Conservation (phyloP, 2,888 invertebrate genomes). For the Lepidocyrtinus sp. region DNA sequence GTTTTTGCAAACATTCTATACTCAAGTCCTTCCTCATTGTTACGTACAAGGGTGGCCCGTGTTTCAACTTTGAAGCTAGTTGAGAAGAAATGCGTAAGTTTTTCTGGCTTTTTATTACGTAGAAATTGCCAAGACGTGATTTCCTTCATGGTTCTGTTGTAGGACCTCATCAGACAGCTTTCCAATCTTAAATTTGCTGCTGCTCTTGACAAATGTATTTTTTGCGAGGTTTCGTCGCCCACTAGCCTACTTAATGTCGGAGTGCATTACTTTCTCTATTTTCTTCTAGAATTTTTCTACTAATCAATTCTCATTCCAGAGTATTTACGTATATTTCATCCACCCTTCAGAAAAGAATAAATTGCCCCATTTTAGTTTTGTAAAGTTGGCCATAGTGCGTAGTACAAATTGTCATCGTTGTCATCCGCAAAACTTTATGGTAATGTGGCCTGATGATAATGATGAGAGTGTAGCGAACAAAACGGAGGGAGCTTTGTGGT, state of each 20-base stretch:
- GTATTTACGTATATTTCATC: too few species aligned
- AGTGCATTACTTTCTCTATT: neutral
- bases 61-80: conserved; percentile 5
- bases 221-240: too few species aligned
- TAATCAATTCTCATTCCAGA: neutral
- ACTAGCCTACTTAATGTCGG: neutral
- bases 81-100: neutral
- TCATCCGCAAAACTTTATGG: neutral
- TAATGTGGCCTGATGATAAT: neutral
- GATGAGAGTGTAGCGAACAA: too few species aligned
- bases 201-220: neutral
- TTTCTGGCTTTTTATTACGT: neutral
- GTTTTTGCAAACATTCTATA: neutral
- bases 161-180: too few species aligned
- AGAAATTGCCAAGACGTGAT: neutral
- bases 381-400: too few species aligned
- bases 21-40: too few species aligned
- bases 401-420: neutral
- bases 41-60: too few species aligned
- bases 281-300: neutral
- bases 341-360: too few species aligned
- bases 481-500: too few species aligned
- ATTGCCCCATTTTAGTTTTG: too few species aligned
- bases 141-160: too few species aligned
- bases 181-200: too few species aligned